Conservation (phyloP, 2,113 vertebrate species). For the Deroptyus accipitrinus region DNA sequence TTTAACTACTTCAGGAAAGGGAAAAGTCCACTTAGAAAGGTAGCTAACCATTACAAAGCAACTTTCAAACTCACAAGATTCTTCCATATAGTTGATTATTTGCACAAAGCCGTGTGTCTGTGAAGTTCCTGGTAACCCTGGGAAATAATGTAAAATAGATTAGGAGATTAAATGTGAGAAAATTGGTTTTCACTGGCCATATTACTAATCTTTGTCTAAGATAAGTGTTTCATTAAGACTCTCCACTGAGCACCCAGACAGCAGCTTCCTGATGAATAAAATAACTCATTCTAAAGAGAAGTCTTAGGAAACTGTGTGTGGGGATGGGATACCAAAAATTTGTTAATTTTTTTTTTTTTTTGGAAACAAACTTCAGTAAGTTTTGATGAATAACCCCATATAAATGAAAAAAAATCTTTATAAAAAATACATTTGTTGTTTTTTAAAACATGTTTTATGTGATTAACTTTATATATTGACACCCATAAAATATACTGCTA, state of each 20-base stretch:
- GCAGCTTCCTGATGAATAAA: constrained; percentile 74
- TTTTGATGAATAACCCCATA: not conserved
- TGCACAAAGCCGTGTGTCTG: constrained; percentile 76
- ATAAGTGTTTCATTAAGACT: constrained; percentile 76
- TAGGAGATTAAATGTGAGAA: constrained; percentile 84
- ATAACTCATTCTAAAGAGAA: constrained; percentile 46
- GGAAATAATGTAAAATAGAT: constrained; percentile 90
- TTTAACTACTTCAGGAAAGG: constrained; percentile 3
- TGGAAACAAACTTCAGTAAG: not conserved
- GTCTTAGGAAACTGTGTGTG: constrained; percentile 50
- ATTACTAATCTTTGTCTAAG: constrained; percentile 83
- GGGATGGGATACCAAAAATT: not conserved
- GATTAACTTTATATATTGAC: not conserved
- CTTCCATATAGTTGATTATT: constrained; percentile 83
- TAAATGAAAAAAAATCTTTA: not conserved
- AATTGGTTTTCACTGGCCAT: constrained; percentile 79
- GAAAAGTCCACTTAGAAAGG: constrained; percentile 70
- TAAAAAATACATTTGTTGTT: not conserved
- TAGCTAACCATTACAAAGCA: constrained; percentile 70
- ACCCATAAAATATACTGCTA: not conserved
- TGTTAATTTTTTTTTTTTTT: not conserved
- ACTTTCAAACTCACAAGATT: constrained; percentile 74
- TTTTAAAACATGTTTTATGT: not conserved
- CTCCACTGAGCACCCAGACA: constrained; percentile 64
- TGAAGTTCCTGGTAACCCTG: constrained; percentile 75